Conservation (phyloP, 1,140 invertebrate genomes). For the Ooceraea biroi region DNA sequence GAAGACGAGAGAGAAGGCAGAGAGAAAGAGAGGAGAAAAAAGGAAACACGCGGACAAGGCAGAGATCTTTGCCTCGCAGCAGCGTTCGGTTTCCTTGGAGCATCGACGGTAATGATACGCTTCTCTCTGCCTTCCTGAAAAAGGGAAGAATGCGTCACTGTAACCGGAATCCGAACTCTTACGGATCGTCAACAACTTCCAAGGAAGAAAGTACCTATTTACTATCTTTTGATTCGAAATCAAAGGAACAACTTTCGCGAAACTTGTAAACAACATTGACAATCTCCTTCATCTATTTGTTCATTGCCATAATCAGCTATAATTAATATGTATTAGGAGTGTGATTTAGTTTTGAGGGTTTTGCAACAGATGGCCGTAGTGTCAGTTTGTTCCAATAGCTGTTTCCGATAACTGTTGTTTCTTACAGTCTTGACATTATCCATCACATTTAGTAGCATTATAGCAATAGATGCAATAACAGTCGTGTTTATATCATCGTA, state of each 20-base stretch:
- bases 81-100: constrained; percentile 58
- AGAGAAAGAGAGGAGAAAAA: constrained; percentile 34
- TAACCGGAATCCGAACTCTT: constrained; percentile 77
- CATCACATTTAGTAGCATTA: no score
- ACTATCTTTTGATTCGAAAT: constrained; percentile 70
- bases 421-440: no score
- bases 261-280: neutral
- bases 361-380: no score
- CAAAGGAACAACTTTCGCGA: constrained; percentile 59
- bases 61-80: constrained; percentile 55
- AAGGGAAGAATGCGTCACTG: constrained; percentile 78
- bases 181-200: constrained; percentile 76
- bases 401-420: no score
- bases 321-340: no score
- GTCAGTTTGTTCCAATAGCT: no score
- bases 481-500: no score
- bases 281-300: constrained; percentile 1
- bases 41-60: constrained; percentile 21
- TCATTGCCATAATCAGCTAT: neutral
- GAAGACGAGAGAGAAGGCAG: constrained; percentile 47
- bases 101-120: constrained; percentile 79
- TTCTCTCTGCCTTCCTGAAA: constrained; percentile 77
- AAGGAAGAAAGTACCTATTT: constrained; percentile 74
- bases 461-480: no score
- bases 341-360: no score